phyloP scores from a whole-genome alignment of 2,797 vertebrate species.

The Argya squamiceps region DNA sequence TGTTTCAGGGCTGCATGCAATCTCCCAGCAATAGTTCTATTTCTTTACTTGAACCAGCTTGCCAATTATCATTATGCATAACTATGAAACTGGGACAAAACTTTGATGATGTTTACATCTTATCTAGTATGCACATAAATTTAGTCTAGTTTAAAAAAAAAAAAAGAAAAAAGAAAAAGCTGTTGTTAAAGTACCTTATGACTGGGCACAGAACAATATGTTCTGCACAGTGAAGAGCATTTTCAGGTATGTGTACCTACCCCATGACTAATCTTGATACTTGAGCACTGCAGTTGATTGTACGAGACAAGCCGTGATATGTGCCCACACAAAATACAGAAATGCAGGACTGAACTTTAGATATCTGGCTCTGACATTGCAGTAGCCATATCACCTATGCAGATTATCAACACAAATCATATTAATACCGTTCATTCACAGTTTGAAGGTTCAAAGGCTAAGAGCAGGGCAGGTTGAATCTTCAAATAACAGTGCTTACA shows the following conservation, averaged over 20 bases:
- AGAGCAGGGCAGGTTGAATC: background rate
- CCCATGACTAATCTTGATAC: background rate
- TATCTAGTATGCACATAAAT: slow-evolving; percentile 55
- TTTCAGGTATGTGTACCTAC: background rate
- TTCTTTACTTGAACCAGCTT: slow-evolving; percentile 48
- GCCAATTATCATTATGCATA: slow-evolving; percentile 54
- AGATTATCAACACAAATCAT: slow-evolving; percentile 8
- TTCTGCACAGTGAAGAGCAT: background rate
- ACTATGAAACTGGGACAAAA: slow-evolving; percentile 58
- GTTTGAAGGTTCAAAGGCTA: background rate
- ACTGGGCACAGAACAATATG: background rate
- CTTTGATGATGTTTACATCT: slow-evolving; percentile 64
- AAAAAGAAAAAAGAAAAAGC: background rate
- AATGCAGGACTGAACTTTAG: background rate
- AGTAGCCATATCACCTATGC: background rate
- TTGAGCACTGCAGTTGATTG: background rate
- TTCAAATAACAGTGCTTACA: background rate
- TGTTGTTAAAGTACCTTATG: background rate
- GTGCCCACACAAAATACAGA: background rate
- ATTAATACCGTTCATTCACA: slow-evolving; percentile 3
- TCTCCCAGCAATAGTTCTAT: slow-evolving; percentile 32
- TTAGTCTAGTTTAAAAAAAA: background rate
- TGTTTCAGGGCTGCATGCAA: slow-evolving; percentile 46
- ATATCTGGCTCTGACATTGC: background rate
- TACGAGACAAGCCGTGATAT: background rate